Evolutionary conservation across 2,888 invertebrate genomes (phyloP), one percentile per base, ranked within the genome.

Genomic region (Lamellibrachia columna): DNA sequence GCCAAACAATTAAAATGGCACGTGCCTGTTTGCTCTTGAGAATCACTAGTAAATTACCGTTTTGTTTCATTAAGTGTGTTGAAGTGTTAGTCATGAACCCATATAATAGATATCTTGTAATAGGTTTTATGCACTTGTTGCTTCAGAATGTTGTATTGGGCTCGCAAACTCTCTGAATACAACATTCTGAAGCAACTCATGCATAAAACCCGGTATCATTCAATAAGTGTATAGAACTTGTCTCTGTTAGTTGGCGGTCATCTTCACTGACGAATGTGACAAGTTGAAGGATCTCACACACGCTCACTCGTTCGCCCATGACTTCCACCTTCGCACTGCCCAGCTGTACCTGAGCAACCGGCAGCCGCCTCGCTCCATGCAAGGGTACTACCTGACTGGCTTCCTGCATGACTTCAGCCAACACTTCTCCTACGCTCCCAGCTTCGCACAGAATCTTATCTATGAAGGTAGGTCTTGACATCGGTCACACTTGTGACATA

Each of bases 361-460:
- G 60, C 55, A 52, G 6, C 91, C 60, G 6, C 91, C 22, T 52
- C 53, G 52, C 40, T 91, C 94, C 3, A 93, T 96, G 8, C 95
- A 91, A n/a, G 91, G 97, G 90, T 98, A 98, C 96, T 98, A 98
- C 95, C 97, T 98, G 7, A 97, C 97, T 53, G 97, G 97, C 94
- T 98, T 98, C 96, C 97, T 98, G 58, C 97, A 98, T 93, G 98
- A 98, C 96, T 98, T 98, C 95, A 97, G 98, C 93, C 97, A 98
- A 95, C 98, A 98, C 96, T 98, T 98, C 95, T 97, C 97, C 92
- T 98, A 98, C 96, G 97, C 98, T 7, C 98, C 98, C 2, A 98
- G 98, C 96, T 98, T 97, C 95, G 98, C 98, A 0, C 97, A 98
- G 94, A 98, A 98, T 96, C 97, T 98, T 94, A 97, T 98, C 53